Conservation (phyloP, 2,797 vertebrate genomes). For the Leptoclinus maculatus region DNA sequence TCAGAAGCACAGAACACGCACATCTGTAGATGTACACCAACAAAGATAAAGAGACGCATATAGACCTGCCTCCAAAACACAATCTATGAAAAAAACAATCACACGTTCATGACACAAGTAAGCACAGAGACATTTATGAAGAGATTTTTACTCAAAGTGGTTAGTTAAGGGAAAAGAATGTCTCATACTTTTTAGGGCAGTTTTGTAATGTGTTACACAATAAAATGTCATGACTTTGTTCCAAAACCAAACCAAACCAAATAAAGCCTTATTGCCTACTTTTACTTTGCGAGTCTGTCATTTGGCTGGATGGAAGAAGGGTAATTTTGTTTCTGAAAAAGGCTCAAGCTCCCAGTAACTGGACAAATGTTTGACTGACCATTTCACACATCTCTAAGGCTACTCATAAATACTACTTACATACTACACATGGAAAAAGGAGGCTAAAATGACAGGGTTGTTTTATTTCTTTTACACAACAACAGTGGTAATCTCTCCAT, state of each 20-base stretch:
- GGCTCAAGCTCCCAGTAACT: conserved; percentile 21
- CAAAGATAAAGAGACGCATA: background rate
- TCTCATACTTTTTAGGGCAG: conserved; percentile 4
- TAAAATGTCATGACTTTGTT: conserved; percentile 28
- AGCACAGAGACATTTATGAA: background rate
- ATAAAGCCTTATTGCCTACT: conserved; percentile 21
- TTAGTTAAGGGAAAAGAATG: background rate
- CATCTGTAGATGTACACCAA: background rate
- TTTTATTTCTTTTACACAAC: conserved; percentile 18
- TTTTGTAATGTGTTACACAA: conserved; percentile 18
- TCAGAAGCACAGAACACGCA: conserved; percentile 27
- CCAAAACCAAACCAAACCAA: conserved; percentile 20
- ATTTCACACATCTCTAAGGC: conserved; percentile 19
- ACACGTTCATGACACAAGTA: background rate
- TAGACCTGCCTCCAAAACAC: conserved; percentile 4
- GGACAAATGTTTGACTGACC: conserved; percentile 22
- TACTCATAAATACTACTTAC: background rate
- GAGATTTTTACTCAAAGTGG: background rate
- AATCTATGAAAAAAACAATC: background rate
- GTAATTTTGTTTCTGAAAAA: conserved; percentile 37
- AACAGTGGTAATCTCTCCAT: conserved; percentile 29
- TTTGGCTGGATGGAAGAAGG: conserved; percentile 11
- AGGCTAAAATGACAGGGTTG: conserved; percentile 9
- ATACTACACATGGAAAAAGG: background rate
- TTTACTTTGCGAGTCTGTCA: conserved; percentile 16